These are phyloP conservation scores for Cichladusa arquata DNA, from an alignment of 2,113 vertebrate genomes.

Conservation along the genomic window DNA sequence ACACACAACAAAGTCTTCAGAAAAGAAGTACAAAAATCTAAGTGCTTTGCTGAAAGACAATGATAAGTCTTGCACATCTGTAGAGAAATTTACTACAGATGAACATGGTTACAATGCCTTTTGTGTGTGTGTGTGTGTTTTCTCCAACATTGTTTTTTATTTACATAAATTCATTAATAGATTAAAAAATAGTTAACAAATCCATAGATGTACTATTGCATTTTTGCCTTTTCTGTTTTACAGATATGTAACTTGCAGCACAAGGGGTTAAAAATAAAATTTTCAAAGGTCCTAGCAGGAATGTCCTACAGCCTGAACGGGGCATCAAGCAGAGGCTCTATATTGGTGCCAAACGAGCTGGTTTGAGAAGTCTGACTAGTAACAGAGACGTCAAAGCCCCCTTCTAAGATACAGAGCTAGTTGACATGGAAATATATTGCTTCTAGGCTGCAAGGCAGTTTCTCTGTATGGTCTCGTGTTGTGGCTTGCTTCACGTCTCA, in stretches of 20 bases:
- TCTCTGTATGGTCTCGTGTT: background rate
- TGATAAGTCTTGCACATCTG: background rate
- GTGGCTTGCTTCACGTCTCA: background rate
- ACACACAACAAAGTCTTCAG: background rate
- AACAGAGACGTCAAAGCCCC: background rate
- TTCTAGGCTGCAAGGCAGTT: background rate
- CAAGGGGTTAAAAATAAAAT: background rate
- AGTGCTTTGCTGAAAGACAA: background rate
- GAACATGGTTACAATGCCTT: background rate
- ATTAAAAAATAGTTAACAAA: background rate
- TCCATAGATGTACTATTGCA: background rate
- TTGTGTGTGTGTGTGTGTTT: background rate
- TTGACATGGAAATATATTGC: background rate
- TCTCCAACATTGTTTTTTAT: background rate
- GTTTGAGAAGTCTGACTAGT: background rate
- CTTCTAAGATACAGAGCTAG: background rate
- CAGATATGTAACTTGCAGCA: background rate
- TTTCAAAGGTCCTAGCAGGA: background rate
- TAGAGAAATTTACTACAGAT: background rate
- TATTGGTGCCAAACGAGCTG: background rate
- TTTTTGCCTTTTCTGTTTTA: background rate
- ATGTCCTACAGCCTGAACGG: background rate
- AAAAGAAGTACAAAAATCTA: background rate
- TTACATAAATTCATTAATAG: background rate
- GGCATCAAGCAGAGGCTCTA: background rate